These are phyloP conservation scores for Sminthurides bifidus DNA, from an alignment of 1,140 invertebrate species.

Conservation along the genomic window DNA sequence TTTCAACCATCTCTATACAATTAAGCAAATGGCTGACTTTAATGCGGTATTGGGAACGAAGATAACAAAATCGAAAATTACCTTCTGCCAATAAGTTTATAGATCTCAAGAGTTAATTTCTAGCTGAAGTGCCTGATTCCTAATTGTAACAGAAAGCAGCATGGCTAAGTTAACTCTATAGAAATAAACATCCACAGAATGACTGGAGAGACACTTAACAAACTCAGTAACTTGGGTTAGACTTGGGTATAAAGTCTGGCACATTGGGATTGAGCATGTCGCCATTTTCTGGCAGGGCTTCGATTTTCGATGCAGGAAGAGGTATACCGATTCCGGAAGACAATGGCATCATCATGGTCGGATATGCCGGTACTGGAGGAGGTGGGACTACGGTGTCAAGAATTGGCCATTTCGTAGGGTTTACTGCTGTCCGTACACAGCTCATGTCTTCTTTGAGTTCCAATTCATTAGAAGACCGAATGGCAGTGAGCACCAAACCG, in stretches of 20 bases:
- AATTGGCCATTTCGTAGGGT: conserved; percentile 79
- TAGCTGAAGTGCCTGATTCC: not conserved
- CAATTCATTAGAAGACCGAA: conserved; percentile 65
- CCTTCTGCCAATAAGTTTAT: not conserved
- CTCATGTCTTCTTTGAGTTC: conserved; percentile 54
- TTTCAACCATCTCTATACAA: too few species aligned
- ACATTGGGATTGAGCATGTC: conserved; percentile 70
- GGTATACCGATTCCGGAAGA: conserved; percentile 27
- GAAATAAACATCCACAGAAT: not conserved
- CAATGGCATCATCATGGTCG: conserved; percentile 30
- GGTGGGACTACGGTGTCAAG: conserved; percentile 42
- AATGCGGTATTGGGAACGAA: too few species aligned
- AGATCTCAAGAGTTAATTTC: not conserved
- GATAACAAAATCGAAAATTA: not conserved
- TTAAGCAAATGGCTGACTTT: too few species aligned
- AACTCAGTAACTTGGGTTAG: not conserved
- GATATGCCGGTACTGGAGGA: conserved; percentile 29
- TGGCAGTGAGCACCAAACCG: conserved; percentile 64
- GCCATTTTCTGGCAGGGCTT: conserved; percentile 4
- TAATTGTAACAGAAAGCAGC: not conserved
- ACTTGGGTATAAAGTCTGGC: conserved; percentile 56
- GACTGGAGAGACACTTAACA: not conserved
- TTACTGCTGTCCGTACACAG: conserved; percentile 56
- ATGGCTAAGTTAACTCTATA: not conserved
- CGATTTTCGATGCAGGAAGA: not conserved